These are phyloP conservation scores for Lipophrys pholis DNA, from an alignment of 2,113 vertebrate species.

Conservation along the genomic window DNA sequence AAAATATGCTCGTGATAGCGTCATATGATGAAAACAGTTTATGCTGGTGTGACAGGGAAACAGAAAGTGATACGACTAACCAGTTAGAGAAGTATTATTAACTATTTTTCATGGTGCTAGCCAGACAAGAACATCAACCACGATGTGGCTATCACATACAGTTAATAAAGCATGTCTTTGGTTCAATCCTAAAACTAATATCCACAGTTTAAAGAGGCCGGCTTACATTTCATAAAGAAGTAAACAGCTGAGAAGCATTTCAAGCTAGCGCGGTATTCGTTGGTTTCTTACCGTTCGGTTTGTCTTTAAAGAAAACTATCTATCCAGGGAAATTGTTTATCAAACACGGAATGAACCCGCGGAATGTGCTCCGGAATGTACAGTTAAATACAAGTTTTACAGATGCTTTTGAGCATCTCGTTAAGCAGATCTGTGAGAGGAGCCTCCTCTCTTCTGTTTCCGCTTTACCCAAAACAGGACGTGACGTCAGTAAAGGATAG, in stretches of 20 bases:
- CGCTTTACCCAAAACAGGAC: constrained; percentile 39
- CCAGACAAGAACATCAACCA: background rate
- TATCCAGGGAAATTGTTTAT: background rate
- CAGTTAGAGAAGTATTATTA: background rate
- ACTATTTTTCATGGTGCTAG: background rate
- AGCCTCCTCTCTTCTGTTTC: constrained; percentile 42
- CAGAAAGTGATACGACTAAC: background rate
- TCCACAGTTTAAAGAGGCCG: too few species aligned
- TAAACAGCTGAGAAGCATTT: constrained; percentile 43
- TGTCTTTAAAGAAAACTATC: background rate
- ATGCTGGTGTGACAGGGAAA: background rate
- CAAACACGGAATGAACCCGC: background rate
- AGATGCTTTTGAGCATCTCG: constrained; percentile 40
- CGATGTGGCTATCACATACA: background rate
- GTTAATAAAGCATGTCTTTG: background rate
- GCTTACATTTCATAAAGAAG: too few species aligned
- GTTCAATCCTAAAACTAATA: background rate
- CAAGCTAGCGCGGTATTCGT: constrained; percentile 25
- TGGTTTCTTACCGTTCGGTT: constrained; percentile 51
- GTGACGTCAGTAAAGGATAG: background rate
- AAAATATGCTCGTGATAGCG: constrained; percentile 24
- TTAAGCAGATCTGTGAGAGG: constrained; percentile 30
- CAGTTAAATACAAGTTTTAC: background rate
- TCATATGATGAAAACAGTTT: constrained; percentile 40
- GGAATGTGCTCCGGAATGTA: too few species aligned